Evolutionary conservation across 1,140 invertebrate genomes (phyloP), one percentile per base, ranked within the genome.

Genomic region (Monochamus saltuarius): DNA sequence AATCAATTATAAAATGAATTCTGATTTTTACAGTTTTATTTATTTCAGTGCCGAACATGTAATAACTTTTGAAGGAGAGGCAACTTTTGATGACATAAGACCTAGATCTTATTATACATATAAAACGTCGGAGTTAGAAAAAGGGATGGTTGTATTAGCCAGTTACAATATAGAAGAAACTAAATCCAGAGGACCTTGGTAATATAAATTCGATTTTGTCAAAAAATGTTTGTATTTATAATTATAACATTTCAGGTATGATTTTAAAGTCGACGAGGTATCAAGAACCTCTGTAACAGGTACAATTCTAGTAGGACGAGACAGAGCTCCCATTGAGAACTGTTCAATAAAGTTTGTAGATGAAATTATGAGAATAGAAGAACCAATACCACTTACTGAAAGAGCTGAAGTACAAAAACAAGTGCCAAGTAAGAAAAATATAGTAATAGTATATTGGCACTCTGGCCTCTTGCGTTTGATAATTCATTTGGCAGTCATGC

Each of bases 151-250:
- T 59, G 82, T 92, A 4, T 85, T 94, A 82, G 79, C 88, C 0
- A 93, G 92, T 79, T 86, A 89, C 67, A 92, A 92, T 72, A 79
- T 86, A 39, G 89, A 92, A 66, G 78, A 87, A 19, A 85, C 86
- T 1, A 77, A 82, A 29, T 80, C 84, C 72, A 79, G 83, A 73
- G 91, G 91, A 9, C 83, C 85, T 72, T 93, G 91, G 91, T 92
- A 85, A 77, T 61, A 47, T 14, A 37, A 55, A 61, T 53, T 50
- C 22, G 10, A 9, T 39, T 62, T 35, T 14, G 14, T 14, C n/a
- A 8, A 46, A 16, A 8, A 16, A 16, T 16, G 7, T 8, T 16
- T 14, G 54, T 19, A 52, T 14, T 19, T 63, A 29, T 63, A 4
- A 14, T 11, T 38, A 56, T 36, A 65, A 56, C 54, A 50, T 76